Base-by-base conservation (phyloP, 2,113 vertebrate genomes). In the Pyrgilauda ruficollis region DNA sequence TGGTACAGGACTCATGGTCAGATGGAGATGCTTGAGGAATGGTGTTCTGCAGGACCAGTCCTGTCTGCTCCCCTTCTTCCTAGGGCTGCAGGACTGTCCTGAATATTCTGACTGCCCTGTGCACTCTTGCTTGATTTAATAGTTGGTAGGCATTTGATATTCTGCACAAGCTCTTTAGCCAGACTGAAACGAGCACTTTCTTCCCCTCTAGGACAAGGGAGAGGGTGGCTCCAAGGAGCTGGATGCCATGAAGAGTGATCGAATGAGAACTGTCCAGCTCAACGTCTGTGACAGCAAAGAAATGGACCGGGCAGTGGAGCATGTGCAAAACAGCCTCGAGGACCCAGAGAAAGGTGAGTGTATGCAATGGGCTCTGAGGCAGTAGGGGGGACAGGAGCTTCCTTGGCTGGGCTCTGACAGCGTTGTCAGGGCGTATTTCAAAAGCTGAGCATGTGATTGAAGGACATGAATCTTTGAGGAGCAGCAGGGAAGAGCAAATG, bases 201-300 rank as follows among this genome's bases (percentile, higher is more conserved):
- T 73, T 91, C 23, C 18, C 50, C 33, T 58, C 59, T 83, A 98
- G 98, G 97, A 98, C 82, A 98, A 98, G 78, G 98, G 97, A 59
- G 90, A 95, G 17, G 96, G 88, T 22, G 98, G 98, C 16, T 96
- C 95, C 84, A 97, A 97, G 94, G 97, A 98, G 5, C 95, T 98
- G 91, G 98, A 98, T 79, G 67, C 75, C 80, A 94, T 98, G 97
- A 98, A 98, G 8, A 97, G 98, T 21, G 97, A 98, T 68, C 94
- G 97, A 13, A 87, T 98, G 97, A 97, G 96, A 85, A 98, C 98
- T 2, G 33, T 98, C 26, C 98, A 98, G 93, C 97, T 98, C 53
- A 98, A 98, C 0, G 98, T 98, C 53, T 98, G 98, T 78, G 97
- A 97, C 61, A 95, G 95, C 11, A 97, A 98, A 46, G 98, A 98